Percentiles rank a stretch among this genome's conserved stretches.
phyloP scores from a whole-genome alignment of 2,888 invertebrate species.

The Drosophila helvetica region DNA sequence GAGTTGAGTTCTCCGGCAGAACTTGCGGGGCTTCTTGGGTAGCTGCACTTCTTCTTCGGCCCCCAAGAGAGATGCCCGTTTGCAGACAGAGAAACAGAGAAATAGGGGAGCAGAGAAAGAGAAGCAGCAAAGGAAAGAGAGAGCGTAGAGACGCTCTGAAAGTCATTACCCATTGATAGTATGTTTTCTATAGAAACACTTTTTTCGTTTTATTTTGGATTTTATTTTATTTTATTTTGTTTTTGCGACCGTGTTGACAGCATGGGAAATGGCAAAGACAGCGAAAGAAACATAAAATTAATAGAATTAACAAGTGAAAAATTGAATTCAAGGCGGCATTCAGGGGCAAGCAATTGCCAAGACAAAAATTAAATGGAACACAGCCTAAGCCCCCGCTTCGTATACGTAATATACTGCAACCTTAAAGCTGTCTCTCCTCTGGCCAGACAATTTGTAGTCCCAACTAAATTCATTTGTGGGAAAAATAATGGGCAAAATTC shows the following conservation, averaged over 20 bases:
- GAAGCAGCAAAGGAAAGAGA: constrained; percentile 21
- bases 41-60: constrained; percentile 14
- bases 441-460: constrained; percentile 6
- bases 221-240: constrained; percentile 9
- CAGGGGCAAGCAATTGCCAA: constrained; percentile 4
- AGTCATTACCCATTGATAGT: constrained; percentile 67
- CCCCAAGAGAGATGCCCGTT: constrained; percentile 20
- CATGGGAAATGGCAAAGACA: constrained; percentile 42
- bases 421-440: not conserved
- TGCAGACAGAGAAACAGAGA: constrained; percentile 9
- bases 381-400: constrained; percentile 45
- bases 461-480: constrained; percentile 43
- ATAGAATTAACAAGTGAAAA: constrained; percentile 67
- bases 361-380: constrained; percentile 49
- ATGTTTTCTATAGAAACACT: constrained; percentile 22
- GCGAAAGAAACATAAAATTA: constrained; percentile 67
- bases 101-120: constrained; percentile 22
- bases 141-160: constrained; percentile 57
- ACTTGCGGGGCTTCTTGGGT: constrained; percentile 48
- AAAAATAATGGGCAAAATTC: constrained; percentile 54
- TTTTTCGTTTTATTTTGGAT: constrained; percentile 9
- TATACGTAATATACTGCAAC: constrained; percentile 12
- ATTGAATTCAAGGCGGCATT: constrained; percentile 66
- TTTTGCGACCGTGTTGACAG: constrained; percentile 27
- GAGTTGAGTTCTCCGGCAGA: constrained; percentile 32